Evolutionary conservation across 2,888 invertebrate genomes (phyloP), one percentile per base, ranked within the genome.

Genomic region (Aradus depressus): DNA sequence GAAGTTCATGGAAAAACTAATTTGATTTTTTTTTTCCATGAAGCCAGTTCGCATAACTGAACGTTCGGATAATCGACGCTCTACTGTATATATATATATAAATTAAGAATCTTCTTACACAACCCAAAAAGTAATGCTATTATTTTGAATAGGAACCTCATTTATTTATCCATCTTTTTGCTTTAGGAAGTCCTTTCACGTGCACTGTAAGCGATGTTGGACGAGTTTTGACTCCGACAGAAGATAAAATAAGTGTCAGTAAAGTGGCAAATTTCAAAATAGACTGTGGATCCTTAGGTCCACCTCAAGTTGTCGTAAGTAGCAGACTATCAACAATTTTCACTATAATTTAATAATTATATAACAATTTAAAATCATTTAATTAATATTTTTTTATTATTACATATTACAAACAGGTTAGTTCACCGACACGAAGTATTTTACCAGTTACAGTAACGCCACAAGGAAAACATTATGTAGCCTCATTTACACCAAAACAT

Each of bases 171-270:
- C 5, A 34, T 34, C 6, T 18, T 39, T 18, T 39, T 18, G 25
- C 62, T 64, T 14, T 67, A 82, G 84, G 87, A 35, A 85, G 84
- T 66, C 89, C 89, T 10, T 89, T 89, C 69, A 76, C 79, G 26
- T 88, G 86, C 63, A 74, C 76, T 59, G 79, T 88, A 16, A 79
- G 84, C 3, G 85, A 90, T 32, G 84, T 87, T 0, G 85, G 87
- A n/a, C 76, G 85, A 37, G 84, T 91, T 4, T 79, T 88, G 44
- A 78, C 89, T 21, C 80, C 85, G 0, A 74, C 75, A 5, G 88
- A 90, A 50, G 91, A 93, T 63, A 90, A 91, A 68, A 85, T 93
- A 25, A 84, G 90, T 1, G 88, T 93, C 16, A 85, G 89, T 35
- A 78, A 82, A 51, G 72, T 82, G 5, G 87, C 92, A 61, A 81